Conservation (phyloP, 2,113 vertebrate genomes). For the Archocentrus centrarchus region DNA sequence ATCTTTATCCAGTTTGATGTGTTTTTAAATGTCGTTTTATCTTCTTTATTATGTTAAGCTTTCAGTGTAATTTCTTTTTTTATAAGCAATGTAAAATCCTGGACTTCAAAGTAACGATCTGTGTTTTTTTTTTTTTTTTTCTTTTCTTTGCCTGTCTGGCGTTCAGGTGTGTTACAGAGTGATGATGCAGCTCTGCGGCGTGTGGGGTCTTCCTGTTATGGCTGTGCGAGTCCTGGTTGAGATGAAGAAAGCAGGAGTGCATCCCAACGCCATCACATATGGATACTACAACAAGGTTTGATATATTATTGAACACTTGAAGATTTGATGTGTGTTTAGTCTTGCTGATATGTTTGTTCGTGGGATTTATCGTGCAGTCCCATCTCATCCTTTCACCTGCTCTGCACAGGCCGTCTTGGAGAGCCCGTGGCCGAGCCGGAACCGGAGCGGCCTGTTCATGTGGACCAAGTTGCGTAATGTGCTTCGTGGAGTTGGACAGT, state of each 20-base stretch:
- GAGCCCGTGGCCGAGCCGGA: slow-evolving; percentile 94
- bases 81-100: background rate
- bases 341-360: background rate
- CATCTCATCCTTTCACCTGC: background rate
- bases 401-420: slow-evolving; percentile 90
- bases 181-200: slow-evolving; percentile 96
- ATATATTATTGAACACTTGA: background rate
- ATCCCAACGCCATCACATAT: slow-evolving; percentile 97
- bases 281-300: slow-evolving; percentile 99
- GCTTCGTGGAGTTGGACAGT: slow-evolving; percentile 88
- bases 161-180: slow-evolving; percentile 95
- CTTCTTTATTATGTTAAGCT: background rate
- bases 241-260: slow-evolving; percentile 95
- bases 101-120: background rate
- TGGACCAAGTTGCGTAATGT: slow-evolving; percentile 97
- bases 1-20: background rate
- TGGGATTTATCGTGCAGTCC: background rate
- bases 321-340: fast-evolving
- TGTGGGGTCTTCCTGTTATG: slow-evolving; percentile 93
- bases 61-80: background rate
- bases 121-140: background rate
- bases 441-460: slow-evolving; percentile 93
- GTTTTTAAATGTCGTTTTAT: too few species aligned
- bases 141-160: background rate
- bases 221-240: slow-evolving; percentile 95